Base-by-base conservation (phyloP, 2,797 vertebrate genomes). In the Phoebastria nigripes region DNA sequence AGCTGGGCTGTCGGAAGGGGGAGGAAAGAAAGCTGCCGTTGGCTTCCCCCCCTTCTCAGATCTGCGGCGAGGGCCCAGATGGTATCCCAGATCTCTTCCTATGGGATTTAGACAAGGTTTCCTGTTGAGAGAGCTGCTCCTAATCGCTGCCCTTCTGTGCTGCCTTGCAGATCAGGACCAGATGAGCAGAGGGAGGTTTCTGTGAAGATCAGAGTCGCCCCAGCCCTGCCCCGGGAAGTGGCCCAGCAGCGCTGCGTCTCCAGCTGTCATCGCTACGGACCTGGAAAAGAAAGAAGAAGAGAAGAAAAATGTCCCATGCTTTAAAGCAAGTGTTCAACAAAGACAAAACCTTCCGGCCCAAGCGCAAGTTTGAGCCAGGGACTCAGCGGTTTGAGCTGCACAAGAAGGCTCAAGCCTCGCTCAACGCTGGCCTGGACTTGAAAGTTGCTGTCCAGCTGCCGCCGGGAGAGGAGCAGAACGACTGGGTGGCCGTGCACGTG, bases 271-370 rank as follows among this genome's bases (percentile, higher is more conserved):
- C n/a, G 0, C 89, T 49, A 24, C 14, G 0, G 88, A 33, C 92
- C 82, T 82, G 66, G 71, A 28, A 62, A 35, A 61, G 73, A 14
- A 52, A 12, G 41, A 19, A 76, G 52, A 2, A 9, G 39, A 81
- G 80, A 19, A 55, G 52, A 44, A 86, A 82, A 8, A 99, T 99
- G 99, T 98, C 99, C 84, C 97, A 98, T 95, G 99, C 98, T 39
- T 95, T 99, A 67, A 99, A 99, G 97, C 99, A 99, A 87, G 99
- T 99, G 92, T 99, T 99, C 98, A 99, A 99, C 94, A 99, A 99
- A 97, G 99, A 99, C 97, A 99, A 98, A 98, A 99, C 99, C 92
- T 99, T 99, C 98, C 99, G 99, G 66, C 99, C 99, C 93, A 99
- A 99, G 97, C 98, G 99, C 97, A 99, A 99, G 97, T 99, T 99